Base-by-base conservation (phyloP, 2,888 invertebrate genomes). In the Alitta virens region DNA sequence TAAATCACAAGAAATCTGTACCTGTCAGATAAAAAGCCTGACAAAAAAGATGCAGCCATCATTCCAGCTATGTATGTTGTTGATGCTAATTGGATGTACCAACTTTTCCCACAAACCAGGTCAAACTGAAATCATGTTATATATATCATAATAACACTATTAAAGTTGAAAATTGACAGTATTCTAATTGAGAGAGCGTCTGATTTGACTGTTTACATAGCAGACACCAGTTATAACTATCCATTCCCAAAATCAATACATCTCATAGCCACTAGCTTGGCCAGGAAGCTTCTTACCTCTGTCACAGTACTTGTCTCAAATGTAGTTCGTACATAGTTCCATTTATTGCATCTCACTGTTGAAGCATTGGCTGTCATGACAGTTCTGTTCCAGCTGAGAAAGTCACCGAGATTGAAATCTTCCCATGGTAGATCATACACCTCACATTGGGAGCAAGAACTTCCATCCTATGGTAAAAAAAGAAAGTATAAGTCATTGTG, bases 41-140 rank as follows among this genome's bases (percentile, higher is more conserved):
- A 69, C 2, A 62, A 46, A 18, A 71, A 46, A 1, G 71, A 70
- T 18, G 72, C 72, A 5, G 61, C 56, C 9, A 73, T 60, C 21
- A 72, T 68, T 14, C 73, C 73, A 25, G 64, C 68, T 60, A 70
- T 72, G 53, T 71, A 72, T 1, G 70, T 64, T 42, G 64, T 69
- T 7, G 46, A 46, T 7, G 7, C 21, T 5, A 46, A n/a, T 46
- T 46, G 46, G 7, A 46, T n/a, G n/a, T 18, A 21, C 46, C 46
- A 46, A 21, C 46, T n/a, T 18, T 16, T 21, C 5, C 46, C 46
- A 46, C 46, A 46, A 7, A 46, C 46, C 46, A 46, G n/a, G 46
- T 46, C 46, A n/a, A n/a, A 46, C 46, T 46, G 46, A n/a, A 46
- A 46, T 9, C 33, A 33, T 33, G 12, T 33, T 33, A 7, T 33